Percentiles rank a stretch among this genome's conserved stretches.
Evolutionary conservation across 2,797 vertebrate genomes (phyloP).

Genomic region (Dendrocincla tyrannina): DNA sequence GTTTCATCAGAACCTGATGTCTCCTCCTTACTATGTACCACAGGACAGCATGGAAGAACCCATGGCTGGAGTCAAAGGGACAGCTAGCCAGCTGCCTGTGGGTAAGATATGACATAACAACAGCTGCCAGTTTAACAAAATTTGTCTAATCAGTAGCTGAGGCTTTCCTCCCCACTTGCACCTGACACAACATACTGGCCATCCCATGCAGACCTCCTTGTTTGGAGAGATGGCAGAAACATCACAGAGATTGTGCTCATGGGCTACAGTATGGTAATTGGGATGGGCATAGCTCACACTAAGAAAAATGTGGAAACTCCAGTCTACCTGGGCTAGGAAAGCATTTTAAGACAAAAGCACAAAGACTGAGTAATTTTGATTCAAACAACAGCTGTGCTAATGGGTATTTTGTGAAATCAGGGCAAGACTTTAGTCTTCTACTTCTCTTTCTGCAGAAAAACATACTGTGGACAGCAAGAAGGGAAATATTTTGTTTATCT

Average conservation of each 20-base stretch:
- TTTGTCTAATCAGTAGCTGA: not conserved
- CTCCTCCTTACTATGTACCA: not conserved
- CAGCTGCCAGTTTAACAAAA: not conserved
- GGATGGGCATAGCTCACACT: not conserved
- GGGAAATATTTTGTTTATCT: not conserved
- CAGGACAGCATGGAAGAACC: not conserved
- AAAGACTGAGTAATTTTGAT: not conserved
- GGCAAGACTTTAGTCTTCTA: not conserved
- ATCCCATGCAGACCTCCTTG: not conserved
- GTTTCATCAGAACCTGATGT: not conserved
- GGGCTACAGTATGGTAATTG: not conserved
- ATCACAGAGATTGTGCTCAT: not conserved
- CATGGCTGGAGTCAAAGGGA: not conserved
- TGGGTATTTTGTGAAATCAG: not conserved
- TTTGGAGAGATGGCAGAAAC: not conserved
- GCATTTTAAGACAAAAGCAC: not conserved
- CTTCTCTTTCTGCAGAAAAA: not conserved
- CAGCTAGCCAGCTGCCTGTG: rapidly evolving
- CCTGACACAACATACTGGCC: not conserved
- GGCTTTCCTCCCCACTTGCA: not conserved
- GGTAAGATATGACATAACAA: not conserved
- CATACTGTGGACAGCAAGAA: not conserved
- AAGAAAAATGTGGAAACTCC: not conserved
- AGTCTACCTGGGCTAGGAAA: not conserved
- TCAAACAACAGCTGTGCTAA: not conserved